phyloP scores from a whole-genome alignment of 1,140 invertebrate species.

The Calosoma granatense region DNA sequence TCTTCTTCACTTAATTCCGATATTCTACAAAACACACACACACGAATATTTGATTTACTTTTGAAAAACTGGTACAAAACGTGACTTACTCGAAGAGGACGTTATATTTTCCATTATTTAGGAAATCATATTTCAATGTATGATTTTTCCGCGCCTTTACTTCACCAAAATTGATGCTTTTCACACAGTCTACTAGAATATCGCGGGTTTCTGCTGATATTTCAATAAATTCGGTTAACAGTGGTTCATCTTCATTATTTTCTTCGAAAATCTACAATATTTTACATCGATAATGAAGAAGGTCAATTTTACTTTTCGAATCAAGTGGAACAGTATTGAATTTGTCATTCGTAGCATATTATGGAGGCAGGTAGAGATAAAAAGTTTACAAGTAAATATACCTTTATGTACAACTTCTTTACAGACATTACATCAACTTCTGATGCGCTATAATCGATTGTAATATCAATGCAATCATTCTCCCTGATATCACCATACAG shows the following conservation, averaged over 20 bases:
- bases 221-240: slow-evolving; percentile 9
- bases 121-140: slow-evolving; percentile 7
- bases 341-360: no score
- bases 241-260: background rate
- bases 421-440: slow-evolving; percentile 11
- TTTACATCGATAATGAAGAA: no score
- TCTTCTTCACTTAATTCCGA: background rate
- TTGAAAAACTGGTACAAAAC: slow-evolving; percentile 1
- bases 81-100: slow-evolving; percentile 13
- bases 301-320: no score
- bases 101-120: slow-evolving; percentile 17
- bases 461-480: slow-evolving; percentile 16
- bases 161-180: slow-evolving; percentile 16
- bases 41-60: background rate
- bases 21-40: background rate
- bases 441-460: slow-evolving; percentile 17
- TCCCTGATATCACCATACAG: slow-evolving; percentile 18
- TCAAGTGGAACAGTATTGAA: no score
- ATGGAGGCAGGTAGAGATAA: background rate
- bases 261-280: background rate
- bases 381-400: background rate
- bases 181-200: slow-evolving; percentile 15
- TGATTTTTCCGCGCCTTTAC: slow-evolving; percentile 14
- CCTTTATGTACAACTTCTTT: background rate
- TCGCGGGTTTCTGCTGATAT: slow-evolving; percentile 19